Conservation (phyloP, 2,113 vertebrate genomes). For the Psettodes erumei region DNA sequence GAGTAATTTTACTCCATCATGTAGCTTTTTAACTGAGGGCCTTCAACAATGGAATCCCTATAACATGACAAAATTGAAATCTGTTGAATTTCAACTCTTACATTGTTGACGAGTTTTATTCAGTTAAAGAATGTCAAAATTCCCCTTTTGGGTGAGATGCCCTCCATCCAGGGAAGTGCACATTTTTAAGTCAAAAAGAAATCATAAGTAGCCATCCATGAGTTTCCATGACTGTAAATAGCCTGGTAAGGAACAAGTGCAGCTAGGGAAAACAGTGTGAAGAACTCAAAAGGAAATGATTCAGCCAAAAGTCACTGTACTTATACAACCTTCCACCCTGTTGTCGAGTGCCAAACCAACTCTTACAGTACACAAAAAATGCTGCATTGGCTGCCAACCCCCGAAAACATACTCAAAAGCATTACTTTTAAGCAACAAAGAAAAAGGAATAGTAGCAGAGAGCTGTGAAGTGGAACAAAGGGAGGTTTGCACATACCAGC, state of each 20-base stretch:
- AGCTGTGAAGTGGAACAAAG: constrained; percentile 38
- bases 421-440: constrained; percentile 37
- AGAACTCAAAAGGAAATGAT: constrained; percentile 32
- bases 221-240: constrained; percentile 24
- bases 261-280: constrained; percentile 18
- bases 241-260: constrained; percentile 33
- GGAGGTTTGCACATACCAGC: constrained; percentile 28
- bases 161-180: constrained; percentile 5
- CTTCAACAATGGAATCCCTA: not conserved
- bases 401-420: constrained; percentile 27
- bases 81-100: not conserved
- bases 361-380: constrained; percentile 32
- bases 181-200: constrained; percentile 22
- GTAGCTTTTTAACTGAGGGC: not conserved
- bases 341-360: constrained; percentile 43
- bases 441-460: constrained; percentile 19
- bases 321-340: constrained; percentile 45
- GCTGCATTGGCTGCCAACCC: constrained; percentile 27
- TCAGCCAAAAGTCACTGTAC: constrained; percentile 41
- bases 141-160: constrained; percentile 27
- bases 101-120: not conserved
- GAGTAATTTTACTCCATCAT: not conserved
- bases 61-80: not conserved
- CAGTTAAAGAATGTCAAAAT: constrained; percentile 1
- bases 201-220: constrained; percentile 35